These are phyloP conservation scores for Campylomormyrus numenius DNA, from an alignment of 2,113 vertebrate genomes.

Conservation along the genomic window DNA sequence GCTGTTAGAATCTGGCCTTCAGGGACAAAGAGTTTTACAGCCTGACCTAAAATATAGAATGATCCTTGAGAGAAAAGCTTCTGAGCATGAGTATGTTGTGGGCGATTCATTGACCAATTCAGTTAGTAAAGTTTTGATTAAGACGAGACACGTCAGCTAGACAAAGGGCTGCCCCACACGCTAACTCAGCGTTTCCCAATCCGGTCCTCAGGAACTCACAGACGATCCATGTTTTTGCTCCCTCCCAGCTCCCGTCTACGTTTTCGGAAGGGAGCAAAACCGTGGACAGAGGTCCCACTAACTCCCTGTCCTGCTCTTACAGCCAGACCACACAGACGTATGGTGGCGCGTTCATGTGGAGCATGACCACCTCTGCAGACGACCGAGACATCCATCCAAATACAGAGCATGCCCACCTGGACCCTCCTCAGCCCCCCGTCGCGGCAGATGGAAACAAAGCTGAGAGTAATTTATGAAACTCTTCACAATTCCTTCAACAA, in stretches of 20 bases:
- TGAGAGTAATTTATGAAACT: slow-evolving; percentile 3
- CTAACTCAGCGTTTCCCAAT: not conserved
- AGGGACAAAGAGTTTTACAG: not conserved
- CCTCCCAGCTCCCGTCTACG: not conserved
- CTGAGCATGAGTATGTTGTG: not conserved
- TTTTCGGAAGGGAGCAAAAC: not conserved
- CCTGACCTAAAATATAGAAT: not conserved
- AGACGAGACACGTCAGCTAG: not conserved
- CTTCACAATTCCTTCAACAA: slow-evolving; percentile 33
- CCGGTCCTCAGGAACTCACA: not conserved
- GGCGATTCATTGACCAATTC: not conserved
- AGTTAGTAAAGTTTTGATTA: not conserved
- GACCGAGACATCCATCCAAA: not conserved
- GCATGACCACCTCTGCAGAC: not conserved
- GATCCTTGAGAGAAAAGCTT: not conserved
- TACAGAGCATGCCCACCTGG: not conserved
- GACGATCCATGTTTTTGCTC: not conserved
- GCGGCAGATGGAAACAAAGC: not conserved
- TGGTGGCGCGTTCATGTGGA: not conserved
- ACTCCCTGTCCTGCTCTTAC: not conserved
- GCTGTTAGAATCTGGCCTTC: not conserved
- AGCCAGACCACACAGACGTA: not conserved
- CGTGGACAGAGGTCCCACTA: not conserved
- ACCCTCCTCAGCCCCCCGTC: not conserved
- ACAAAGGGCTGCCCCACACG: not conserved